Evolutionary conservation across 1,140 invertebrate genomes (phyloP), one percentile per base, ranked within the genome.

Genomic region (Pomacea maculata): DNA sequence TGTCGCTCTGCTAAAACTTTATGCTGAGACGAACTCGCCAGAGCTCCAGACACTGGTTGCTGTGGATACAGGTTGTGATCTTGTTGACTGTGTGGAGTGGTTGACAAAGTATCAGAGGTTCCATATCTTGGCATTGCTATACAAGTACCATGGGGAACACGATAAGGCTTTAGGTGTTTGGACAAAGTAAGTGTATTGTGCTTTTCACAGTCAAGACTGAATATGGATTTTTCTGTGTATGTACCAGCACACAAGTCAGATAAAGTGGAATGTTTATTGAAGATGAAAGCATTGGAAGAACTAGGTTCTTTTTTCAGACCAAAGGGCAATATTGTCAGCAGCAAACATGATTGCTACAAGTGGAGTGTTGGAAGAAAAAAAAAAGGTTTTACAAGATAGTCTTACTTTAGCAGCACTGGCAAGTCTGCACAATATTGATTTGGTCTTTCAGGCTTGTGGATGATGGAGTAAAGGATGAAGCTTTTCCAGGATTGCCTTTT

Each of bases 1-100:
- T 81, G 90, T 90, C 54, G 92, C 91, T 11, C 86, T 93, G 71
- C 84, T 93, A 75, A 93, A 92, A 82, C 77, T 93, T 21, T 92
- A 92, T 87, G 91, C 91, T 54, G 92, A 92, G 80, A 86, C 85
- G 21, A 86, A 89, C 75, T 89, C 90, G 21, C 80, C 86, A 64
- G 87, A 90, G 77, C 83, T 92, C 73, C 78, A 88, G 54, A 83
- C 86, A 45, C 87, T 92, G 52, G 86, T 92, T 54, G 86, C 89
- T 12, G 84, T 85, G 63, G 89, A 92, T 74, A 86, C 89, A 72
- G 87, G 86, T 19, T 92, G 91, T 85, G 91, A 92, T 80, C 81
- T 90, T 54, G 86, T 88, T 52, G 92, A 92, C 83, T 90, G 90
- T 85, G 89, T 89, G 21, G 88, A 91, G 34, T 90, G 88, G 81